Percentiles rank a stretch among this genome's conserved stretches.
These are phyloP conservation scores for Salvelinus sp. DNA, from an alignment of 2,113 vertebrate species.

Conservation along the genomic window DNA sequence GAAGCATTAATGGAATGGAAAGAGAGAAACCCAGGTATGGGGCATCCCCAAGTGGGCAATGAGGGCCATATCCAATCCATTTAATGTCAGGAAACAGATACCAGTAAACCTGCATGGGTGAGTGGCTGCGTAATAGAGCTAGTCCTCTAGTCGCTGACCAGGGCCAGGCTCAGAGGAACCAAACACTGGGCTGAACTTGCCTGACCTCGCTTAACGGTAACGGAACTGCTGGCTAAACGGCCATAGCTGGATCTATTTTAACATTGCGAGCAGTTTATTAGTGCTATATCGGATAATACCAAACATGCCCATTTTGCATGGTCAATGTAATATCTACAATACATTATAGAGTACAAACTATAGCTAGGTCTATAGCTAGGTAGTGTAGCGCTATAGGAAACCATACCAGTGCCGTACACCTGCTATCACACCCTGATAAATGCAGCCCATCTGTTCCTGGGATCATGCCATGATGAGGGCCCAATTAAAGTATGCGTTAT, in stretches of 20 bases:
- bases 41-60: background rate
- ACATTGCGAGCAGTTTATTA: background rate
- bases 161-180: background rate
- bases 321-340: background rate
- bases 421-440: background rate
- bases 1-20: slow-evolving; percentile 29
- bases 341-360: background rate
- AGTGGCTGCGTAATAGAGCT: slow-evolving; percentile 18
- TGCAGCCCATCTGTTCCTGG: background rate
- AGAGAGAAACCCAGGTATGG: slow-evolving; percentile 5
- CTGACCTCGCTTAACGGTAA: background rate
- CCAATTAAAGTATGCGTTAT: background rate
- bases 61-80: slow-evolving; percentile 2
- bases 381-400: background rate
- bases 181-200: background rate
- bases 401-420: background rate
- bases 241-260: background rate
- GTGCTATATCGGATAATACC: background rate
- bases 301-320: background rate
- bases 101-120: slow-evolving; percentile 21
- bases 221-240: background rate
- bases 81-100: slow-evolving; percentile 26
- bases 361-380: too few relatives aligned
- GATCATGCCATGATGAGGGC: background rate
- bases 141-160: background rate